Evolutionary conservation across 2,888 invertebrate genomes (phyloP).

Genomic region (Melangyna quadrimaculata): DNA sequence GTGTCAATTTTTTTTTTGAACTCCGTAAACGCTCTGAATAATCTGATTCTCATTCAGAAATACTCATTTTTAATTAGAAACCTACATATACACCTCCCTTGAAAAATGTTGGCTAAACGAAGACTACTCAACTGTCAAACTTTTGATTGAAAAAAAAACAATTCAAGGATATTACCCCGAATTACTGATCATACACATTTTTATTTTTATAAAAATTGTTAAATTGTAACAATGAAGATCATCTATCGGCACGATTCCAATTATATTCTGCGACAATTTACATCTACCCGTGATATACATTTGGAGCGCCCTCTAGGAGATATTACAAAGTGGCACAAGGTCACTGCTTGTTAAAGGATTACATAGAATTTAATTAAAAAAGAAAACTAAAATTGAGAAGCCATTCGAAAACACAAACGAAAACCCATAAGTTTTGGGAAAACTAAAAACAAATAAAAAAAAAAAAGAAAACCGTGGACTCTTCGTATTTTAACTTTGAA

Average conservation of each 20-base stretch:
- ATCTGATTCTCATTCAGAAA: neutral
- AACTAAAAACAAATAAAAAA: constrained; percentile 42
- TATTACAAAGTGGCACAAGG: constrained; percentile 67
- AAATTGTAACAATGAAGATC: constrained; percentile 78
- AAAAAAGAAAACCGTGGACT: constrained; percentile 19
- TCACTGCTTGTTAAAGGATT: constrained; percentile 56
- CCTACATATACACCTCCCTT: neutral
- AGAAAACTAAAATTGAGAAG: neutral
- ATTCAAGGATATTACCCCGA: neutral
- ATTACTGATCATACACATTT: neutral
- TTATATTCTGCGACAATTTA: constrained; percentile 68
- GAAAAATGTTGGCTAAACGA: constrained; percentile 56
- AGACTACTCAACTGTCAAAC: constrained; percentile 36
- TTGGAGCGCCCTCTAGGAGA: constrained; percentile 65
- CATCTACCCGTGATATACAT: constrained; percentile 65
- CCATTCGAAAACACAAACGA: neutral
- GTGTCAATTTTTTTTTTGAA: too few relatives aligned
- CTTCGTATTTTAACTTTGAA: constrained; percentile 58
- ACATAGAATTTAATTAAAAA: neutral
- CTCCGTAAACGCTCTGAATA: neutral
- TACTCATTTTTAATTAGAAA: constrained; percentile 12
- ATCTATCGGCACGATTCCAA: constrained; percentile 74
- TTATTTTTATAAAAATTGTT: constrained; percentile 31
- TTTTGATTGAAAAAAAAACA: neutral
- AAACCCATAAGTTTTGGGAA: constrained; percentile 22